Evolutionary conservation across 2,888 invertebrate species (phyloP).

Genomic region (Drosophila nr. perissopoda): DNA sequence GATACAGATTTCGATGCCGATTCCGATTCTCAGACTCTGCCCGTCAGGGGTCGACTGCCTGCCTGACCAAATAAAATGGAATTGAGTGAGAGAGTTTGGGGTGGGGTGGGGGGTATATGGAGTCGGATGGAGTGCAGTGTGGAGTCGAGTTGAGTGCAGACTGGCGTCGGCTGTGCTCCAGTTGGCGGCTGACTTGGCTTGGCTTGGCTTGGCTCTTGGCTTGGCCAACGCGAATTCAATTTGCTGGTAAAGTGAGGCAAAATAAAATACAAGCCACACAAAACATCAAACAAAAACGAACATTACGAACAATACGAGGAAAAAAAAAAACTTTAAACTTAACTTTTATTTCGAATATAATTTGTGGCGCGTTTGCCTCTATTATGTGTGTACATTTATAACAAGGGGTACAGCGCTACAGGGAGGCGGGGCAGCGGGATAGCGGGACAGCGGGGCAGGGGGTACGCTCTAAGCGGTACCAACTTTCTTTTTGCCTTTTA

Average conservation of each 20-base stretch:
- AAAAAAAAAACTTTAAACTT: constrained; percentile 36
- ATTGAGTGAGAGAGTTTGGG: too few relatives aligned
- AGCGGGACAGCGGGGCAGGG: constrained; percentile 1
- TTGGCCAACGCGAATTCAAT: constrained; percentile 54
- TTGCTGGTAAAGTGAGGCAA: constrained; percentile 34
- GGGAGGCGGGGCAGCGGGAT: background rate
- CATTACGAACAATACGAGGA: constrained; percentile 26
- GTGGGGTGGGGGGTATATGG: background rate
- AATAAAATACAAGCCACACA: background rate
- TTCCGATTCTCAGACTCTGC: background rate
- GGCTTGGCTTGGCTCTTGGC: constrained; percentile 40
- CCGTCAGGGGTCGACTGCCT: constrained; percentile 14
- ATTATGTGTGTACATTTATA: constrained; percentile 29
- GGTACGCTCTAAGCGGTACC: constrained; percentile 26
- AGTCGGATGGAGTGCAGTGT: background rate
- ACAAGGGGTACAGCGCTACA: background rate
- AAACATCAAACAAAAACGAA: constrained; percentile 2
- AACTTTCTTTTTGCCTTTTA: constrained; percentile 65
- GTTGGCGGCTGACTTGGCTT: constrained; percentile 7
- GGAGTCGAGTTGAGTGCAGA: constrained; percentile 2
- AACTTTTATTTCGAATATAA: constrained; percentile 35
- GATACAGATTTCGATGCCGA: background rate
- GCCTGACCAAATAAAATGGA: background rate
- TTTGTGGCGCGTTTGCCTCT: constrained; percentile 29
- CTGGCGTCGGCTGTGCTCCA: constrained; percentile 11